These are phyloP conservation scores for Periophthalmus magnuspinnatus DNA, from an alignment of 2,797 vertebrate genomes.

Conservation along the genomic window DNA sequence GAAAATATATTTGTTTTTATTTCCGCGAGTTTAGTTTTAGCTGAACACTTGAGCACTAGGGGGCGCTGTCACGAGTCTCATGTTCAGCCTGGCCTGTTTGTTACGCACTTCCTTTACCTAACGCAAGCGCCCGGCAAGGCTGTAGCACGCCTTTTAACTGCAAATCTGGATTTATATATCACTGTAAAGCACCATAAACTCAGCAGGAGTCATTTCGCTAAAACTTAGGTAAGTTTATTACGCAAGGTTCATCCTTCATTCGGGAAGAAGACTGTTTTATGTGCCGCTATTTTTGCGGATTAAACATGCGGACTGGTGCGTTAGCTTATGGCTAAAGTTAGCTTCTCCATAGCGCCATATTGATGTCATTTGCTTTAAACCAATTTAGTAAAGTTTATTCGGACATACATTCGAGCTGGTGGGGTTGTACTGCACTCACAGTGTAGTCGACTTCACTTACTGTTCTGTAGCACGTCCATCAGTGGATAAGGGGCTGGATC, in stretches of 20 bases:
- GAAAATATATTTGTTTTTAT: too few relatives aligned
- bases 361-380: not conserved
- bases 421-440: not conserved
- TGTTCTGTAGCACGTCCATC: not conserved
- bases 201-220: constrained; percentile 15
- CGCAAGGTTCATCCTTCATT: accelerated
- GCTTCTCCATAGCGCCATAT: constrained; percentile 23
- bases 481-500: not conserved
- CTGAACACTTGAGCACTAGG: constrained; percentile 3
- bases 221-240: constrained; percentile 58
- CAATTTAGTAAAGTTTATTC: not conserved
- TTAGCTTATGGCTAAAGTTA: constrained; percentile 31
- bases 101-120: constrained; percentile 59
- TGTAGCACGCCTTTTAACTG: constrained; percentile 47
- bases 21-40: not conserved
- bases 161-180: constrained; percentile 70
- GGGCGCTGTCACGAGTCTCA: not conserved
- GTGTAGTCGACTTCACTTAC: not conserved
- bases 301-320: constrained; percentile 34
- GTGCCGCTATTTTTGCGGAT: not conserved
- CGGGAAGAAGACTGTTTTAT: accelerated
- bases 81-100: constrained; percentile 4
- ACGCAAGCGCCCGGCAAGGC: constrained; percentile 44
- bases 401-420: not conserved
- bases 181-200: constrained; percentile 10